Evolutionary conservation across 2,113 vertebrate species (phyloP), one percentile per base, ranked within the genome.

Genomic region (Carettochelys insculpta): DNA sequence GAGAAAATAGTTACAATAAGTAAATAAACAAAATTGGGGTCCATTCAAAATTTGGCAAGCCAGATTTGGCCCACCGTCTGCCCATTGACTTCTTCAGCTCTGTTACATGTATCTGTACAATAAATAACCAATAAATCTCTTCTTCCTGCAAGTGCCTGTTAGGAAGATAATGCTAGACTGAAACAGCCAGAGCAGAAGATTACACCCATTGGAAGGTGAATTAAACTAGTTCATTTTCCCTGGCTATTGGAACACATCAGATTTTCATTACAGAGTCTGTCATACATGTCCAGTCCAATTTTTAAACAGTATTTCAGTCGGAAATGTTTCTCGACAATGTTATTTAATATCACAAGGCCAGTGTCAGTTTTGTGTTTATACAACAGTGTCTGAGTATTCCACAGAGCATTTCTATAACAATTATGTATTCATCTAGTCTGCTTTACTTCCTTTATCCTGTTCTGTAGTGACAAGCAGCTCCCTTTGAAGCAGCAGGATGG

Each of bases 161-260:
- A 2, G 13, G 38, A 38, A 68, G 61, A 27, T 47, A 29, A 6
- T 4, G 17, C 1, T 9, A 31, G 41, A 34, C 47, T 51, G 53
- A 1, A 24, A 3, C 48, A 0, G 13, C 16, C 3, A 45, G 45
- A 5, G 6, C 19, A 1, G 11, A 61, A 78, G 2, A 38, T 0
- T 0, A 1, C 1, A 6, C 34, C 75, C 52, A 75, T 56, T 2
- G 2, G 61, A 80, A 16, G 53, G 4, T n/a, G 73, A 61, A 0
- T 34, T 29, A 53, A 11, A 41, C 22, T 51, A 0, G 0, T 0
- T 7, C 14, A 1, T 1, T 43, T n/a, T 1, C 3, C 3, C 4
- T 61, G 41, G n/a, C 53, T 56, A 61, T 61, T 71, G 38, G 89
- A 17, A 17, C 52, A 9, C 61, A 14, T 48, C 11, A 43, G 1